Percentiles rank a stretch among this genome's conserved stretches.
phyloP scores from a whole-genome alignment of 2,888 invertebrate genomes.

The Limenitis camilla region DNA sequence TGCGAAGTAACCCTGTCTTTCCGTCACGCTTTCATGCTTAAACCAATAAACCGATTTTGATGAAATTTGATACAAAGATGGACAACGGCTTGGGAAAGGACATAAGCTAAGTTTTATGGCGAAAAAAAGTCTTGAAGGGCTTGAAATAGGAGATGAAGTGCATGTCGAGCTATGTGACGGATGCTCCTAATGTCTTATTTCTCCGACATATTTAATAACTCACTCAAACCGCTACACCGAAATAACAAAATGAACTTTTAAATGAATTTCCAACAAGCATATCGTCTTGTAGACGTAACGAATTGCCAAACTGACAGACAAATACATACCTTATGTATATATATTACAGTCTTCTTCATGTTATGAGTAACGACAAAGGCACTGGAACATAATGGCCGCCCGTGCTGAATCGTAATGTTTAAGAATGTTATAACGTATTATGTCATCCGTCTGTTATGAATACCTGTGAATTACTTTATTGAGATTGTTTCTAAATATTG shows the following conservation, averaged over 20 bases:
- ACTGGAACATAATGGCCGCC: not conserved
- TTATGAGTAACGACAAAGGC: constrained; percentile 1
- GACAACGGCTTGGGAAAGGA: too few species aligned
- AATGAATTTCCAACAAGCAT: not conserved
- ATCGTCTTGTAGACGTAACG: not conserved
- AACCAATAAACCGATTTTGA: too few species aligned
- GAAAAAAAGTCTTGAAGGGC: too few species aligned
- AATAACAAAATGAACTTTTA: not conserved
- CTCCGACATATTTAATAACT: too few species aligned
- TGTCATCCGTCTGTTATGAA: constrained; percentile 4
- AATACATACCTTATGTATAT: not conserved
- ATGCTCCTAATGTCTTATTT: too few species aligned
- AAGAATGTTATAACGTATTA: constrained; percentile 8
- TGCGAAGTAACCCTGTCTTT: too few species aligned
- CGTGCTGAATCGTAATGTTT: constrained; percentile 5
- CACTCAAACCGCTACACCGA: too few species aligned
- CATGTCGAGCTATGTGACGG: too few species aligned
- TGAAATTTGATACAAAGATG: too few species aligned
- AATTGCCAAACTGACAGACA: not conserved
- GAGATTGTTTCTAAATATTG: not conserved
- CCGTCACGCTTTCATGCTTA: too few species aligned
- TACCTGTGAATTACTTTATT: not conserved
- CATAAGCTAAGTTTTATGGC: too few species aligned
- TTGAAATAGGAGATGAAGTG: too few species aligned
- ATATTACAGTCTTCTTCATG: not conserved